These are phyloP conservation scores for Ammospiza caudacuta DNA, from an alignment of 2,113 vertebrate species.

Conservation along the genomic window DNA sequence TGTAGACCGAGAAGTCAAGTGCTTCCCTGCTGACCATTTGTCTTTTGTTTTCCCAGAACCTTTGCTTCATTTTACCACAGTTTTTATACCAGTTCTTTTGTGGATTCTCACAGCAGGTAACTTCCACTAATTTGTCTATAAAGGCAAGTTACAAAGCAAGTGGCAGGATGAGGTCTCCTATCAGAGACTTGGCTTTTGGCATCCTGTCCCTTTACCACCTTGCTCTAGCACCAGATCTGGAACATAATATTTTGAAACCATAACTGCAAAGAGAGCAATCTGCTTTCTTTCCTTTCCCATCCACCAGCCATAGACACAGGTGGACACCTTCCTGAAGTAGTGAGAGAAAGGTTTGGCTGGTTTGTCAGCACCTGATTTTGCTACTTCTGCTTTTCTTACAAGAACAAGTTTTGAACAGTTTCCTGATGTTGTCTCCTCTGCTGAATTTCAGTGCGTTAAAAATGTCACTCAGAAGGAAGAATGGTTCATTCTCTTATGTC, in stretches of 20 bases:
- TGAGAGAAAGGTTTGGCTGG: background rate
- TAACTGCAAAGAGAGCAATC: background rate
- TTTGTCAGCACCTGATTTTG: background rate
- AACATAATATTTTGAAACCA: background rate
- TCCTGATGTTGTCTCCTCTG: background rate
- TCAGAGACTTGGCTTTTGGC: background rate
- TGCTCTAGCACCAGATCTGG: background rate
- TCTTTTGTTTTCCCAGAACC: slow-evolving; percentile 82
- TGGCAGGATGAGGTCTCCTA: background rate
- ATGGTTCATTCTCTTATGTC: background rate
- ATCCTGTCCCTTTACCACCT: background rate
- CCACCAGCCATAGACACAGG: background rate
- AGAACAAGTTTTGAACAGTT: background rate
- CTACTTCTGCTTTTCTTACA: background rate
- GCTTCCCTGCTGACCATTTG: background rate
- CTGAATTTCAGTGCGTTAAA: background rate
- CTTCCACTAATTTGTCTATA: background rate
- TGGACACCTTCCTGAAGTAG: background rate
- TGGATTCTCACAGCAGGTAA: slow-evolving; percentile 98
- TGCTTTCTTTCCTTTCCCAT: background rate
- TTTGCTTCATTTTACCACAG: slow-evolving; percentile 99
- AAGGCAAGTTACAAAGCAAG: background rate
- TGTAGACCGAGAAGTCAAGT: background rate
- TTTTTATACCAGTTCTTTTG: slow-evolving; percentile 99
- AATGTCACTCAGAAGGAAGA: background rate